phyloP scores from a whole-genome alignment of 2,888 invertebrate species.

The Coleophora flavipennella region DNA sequence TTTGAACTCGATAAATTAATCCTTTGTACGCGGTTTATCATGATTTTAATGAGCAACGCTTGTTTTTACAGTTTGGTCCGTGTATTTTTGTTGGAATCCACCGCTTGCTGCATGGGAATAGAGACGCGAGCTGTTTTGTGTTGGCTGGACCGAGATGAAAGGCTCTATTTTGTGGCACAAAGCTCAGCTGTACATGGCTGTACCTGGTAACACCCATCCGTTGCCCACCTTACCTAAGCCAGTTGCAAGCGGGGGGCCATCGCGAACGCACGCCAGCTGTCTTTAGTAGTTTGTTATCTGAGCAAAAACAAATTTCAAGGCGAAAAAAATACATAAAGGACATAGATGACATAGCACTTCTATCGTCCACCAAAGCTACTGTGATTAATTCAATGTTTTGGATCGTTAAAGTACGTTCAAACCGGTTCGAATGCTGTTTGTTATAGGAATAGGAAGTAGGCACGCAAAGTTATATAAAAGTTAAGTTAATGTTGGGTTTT shows the following conservation, averaged over 20 bases:
- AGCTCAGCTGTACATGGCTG: constrained; percentile 39
- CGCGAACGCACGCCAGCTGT: constrained; percentile 23
- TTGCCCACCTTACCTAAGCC: constrained; percentile 12
- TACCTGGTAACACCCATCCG: constrained; percentile 32
- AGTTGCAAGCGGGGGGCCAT: constrained; percentile 33
- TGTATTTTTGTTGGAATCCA: too few species aligned
- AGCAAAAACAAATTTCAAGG: constrained; percentile 21
- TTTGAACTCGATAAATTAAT: constrained; percentile 30
- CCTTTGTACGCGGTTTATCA: constrained; percentile 43
- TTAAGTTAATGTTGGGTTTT: constrained; percentile 38
- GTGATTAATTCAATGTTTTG: constrained; percentile 14
- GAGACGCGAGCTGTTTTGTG: background rate
- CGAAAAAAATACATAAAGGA: constrained; percentile 21
- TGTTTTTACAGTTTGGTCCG: background rate
- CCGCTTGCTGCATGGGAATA: too few species aligned
- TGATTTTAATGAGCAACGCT: constrained; percentile 27
- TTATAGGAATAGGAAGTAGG: constrained; percentile 44
- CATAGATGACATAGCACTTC: constrained; percentile 18
- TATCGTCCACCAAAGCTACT: constrained; percentile 9
- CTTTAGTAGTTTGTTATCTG: constrained; percentile 10
- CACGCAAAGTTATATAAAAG: constrained; percentile 53
- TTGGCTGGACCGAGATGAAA: background rate
- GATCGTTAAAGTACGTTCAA: constrained; percentile 16
- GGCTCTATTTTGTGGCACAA: constrained; percentile 13
- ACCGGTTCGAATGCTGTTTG: constrained; percentile 34